Evolutionary conservation across 2,797 vertebrate species (phyloP), one percentile per base, ranked within the genome.

Genomic region (Microctenopoma stevenorrisi): DNA sequence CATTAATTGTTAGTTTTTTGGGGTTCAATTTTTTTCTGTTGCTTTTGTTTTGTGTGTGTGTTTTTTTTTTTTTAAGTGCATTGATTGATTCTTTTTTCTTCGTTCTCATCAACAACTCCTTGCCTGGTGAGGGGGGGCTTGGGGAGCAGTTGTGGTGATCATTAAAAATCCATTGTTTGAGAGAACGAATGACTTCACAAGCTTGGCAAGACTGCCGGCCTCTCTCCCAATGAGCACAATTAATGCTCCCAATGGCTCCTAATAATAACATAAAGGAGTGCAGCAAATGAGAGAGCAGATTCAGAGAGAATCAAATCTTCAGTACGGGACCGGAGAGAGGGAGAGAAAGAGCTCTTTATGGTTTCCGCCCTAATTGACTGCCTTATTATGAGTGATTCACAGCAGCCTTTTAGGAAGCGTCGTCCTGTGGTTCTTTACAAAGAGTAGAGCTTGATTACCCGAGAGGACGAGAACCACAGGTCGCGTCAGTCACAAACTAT

Each of bases 161-260:
- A 90, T 93, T 90, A 89, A 90, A 92, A 88, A 85, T 84, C 83
- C 74, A 90, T 90, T 87, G 81, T 88, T 84, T 76, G 76, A 78
- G 74, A 74, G 82, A 78, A 72, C 47, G 44, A 73, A 61, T 67
- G 64, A 76, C 87, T 91, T 92, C 79, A 89, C 90, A 90, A 86
- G 76, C 82, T 74, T 78, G 78, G 82, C 72, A 79, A 77, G 78
- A 78, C 83, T 74, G 72, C 72, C 60, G 51, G 84, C 68, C 83
- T 58, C 62, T 82, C 81, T 87, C 85, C 86, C 84, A 88, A 78
- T 67, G 82, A 87, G 84, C 65, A 78, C 80, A 89, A 93, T 92
- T 92, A 90, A 88, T 63, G 72, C 59, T 90, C 84, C 80, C 64
- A 69, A 54, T 84, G 82, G 84, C 74, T 83, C 71, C 65, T 69